Evolutionary conservation across 2,888 invertebrate species (phyloP), one percentile per base, ranked within the genome.

Genomic region (Morpho helenor): DNA sequence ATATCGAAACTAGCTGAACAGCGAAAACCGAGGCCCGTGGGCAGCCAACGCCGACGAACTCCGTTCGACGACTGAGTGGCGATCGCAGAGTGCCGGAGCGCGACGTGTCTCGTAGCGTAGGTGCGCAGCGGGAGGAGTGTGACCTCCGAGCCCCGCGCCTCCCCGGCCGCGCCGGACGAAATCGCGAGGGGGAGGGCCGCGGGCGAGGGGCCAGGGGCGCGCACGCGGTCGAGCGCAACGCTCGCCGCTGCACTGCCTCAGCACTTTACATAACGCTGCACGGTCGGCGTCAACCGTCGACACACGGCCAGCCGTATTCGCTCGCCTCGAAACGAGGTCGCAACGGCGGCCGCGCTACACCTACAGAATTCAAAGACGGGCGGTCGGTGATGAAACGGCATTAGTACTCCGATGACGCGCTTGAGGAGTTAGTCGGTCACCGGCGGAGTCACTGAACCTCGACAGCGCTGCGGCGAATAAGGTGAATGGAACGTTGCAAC

Each of bases 401-500:
- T 82, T 84, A 82, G 82, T 82, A 80, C 80, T 80, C 82, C 77
- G 83, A 77, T 87, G 87, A 87, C 87, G 87, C 79, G 84, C 71
- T 73, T 76, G 72, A 76, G 74, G 78, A 81, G 80, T 81, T 77
- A 79, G 82, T 80, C 82, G 84, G 82, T 80, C 82, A 82, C 69
- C 80, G 75, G 60, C 77, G 79, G 78, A 85, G 89, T 88, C 89
- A 89, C 75, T 89, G 89, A 89, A 88, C 89, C 86, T 86, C 80
- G 77, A 70, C 78, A 81, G 68, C 54, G 43, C 54, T 42, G 54
- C 77, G 76, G 77, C 84, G 72, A 84, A 87, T 85, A 84, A 85
- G 88, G 89, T 89, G 88, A 88, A 87, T 87, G 88, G 87, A 87
- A 87, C 85, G 79, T 80, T 86, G 87, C 88, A 84, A 78, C 80